Base-by-base conservation (phyloP, 92 coral and sea anemone genomes). In the Palythoa grandiflora region DNA sequence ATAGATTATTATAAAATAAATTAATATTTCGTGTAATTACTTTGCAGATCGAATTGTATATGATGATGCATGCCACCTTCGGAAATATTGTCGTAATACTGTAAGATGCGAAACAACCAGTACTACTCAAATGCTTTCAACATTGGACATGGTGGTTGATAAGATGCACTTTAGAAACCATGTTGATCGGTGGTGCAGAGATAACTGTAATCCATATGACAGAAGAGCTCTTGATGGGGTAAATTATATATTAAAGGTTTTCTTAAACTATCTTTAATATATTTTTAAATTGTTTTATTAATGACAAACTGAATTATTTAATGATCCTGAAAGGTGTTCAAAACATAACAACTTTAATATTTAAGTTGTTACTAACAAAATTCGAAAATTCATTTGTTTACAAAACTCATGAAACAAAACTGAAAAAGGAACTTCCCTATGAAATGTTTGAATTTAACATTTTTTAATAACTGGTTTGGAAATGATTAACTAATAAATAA, bases 161-260 rank as follows among this genome's bases (percentile, higher is more conserved):
- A 78, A 87, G 53, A 51, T 68, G 55, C 85, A 87, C 59, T 87
- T 68, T 53, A 5, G 61, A 0, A 86, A 75, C 36, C 89, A 86
- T 75, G 57, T 61, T 5, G 89, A 86, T 79, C 59, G 44, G 17
- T 87, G 90, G 85, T 77, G 85, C 53, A 68, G 13, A 1, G 38
- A 17, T 39, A 51, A 87, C 9, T 87, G 89, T 61, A 86, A 86
- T 15, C 89, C 89, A 1, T 75, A 75, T 73, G 83, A 86, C 13
- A 47, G 75, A 36, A 68, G 40, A 54, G 59, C 20, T 6, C 52
- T 83, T 6, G 70, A 63, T 15, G n/a, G 48, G 16, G 9, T 81
- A 55, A 35, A 3, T 21, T 59, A 55, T 12, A 59, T 79, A 44
- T 38, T 53, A 52, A 55, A 44, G 59, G n/a, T n/a, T n/a, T n/a